Evolutionary conservation across 2,113 vertebrate genomes (phyloP).

Genomic region (Lagopus leucura): DNA sequence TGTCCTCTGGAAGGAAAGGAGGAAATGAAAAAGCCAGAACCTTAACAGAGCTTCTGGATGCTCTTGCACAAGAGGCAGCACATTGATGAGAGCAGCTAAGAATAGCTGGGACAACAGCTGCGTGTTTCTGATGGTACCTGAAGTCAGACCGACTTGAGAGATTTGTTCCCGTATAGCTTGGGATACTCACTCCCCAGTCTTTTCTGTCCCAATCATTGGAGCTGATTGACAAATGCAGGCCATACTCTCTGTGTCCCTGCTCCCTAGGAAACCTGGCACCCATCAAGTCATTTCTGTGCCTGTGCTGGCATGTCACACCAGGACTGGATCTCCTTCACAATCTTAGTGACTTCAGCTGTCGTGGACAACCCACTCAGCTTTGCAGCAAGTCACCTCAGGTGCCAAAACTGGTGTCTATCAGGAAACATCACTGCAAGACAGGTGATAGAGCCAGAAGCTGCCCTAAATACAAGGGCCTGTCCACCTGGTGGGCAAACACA

Average conservation of each 20-base stretch:
- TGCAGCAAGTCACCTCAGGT: fast-evolving
- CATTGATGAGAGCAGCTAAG: background rate
- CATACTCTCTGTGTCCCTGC: background rate
- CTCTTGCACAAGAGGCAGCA: background rate
- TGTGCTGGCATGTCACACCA: background rate
- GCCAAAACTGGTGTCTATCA: background rate
- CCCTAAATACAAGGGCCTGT: fast-evolving
- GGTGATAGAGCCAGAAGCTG: background rate
- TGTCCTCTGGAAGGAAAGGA: conserved; percentile 59
- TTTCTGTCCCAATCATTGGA: background rate
- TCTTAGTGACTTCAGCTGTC: background rate
- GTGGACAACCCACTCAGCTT: background rate
- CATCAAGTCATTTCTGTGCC: background rate
- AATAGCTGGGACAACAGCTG: background rate
- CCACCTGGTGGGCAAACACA: fast-evolving
- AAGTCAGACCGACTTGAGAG: background rate
- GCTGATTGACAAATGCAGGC: background rate
- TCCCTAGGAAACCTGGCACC: background rate
- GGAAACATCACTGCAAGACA: background rate
- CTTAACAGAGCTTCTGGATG: background rate
- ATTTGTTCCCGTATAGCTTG: background rate
- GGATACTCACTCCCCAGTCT: background rate
- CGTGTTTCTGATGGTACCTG: background rate
- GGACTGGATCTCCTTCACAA: fast-evolving
- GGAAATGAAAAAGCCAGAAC: background rate